These are phyloP conservation scores for Uropsilus gracilis DNA, from an alignment of 2,113 vertebrate genomes.

Conservation along the genomic window DNA sequence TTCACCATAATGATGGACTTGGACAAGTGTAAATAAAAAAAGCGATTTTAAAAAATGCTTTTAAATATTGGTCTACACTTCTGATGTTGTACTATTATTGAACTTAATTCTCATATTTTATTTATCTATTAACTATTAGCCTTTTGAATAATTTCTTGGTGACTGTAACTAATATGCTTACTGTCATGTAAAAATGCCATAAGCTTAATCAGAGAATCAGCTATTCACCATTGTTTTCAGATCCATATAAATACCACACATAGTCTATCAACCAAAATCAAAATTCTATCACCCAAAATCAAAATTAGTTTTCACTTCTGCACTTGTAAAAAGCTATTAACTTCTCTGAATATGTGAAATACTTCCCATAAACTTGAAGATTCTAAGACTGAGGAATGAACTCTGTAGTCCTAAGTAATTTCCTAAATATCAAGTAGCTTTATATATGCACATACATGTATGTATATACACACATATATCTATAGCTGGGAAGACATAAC, in stretches of 20 bases:
- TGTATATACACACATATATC: background rate
- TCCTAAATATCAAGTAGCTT: background rate
- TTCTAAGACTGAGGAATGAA: background rate
- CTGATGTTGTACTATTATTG: background rate
- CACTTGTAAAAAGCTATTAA: background rate
- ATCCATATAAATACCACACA: background rate
- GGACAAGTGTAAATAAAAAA: background rate
- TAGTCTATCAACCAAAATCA: background rate
- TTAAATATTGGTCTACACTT: background rate
- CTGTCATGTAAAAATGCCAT: too few species aligned
- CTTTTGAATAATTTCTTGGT: background rate
- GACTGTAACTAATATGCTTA: background rate
- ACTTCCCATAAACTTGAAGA: background rate
- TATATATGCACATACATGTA: too few species aligned
- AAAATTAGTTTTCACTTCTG: background rate
- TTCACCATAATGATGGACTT: background rate
- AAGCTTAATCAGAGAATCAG: background rate
- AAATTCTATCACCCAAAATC: background rate
- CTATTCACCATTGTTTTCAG: background rate
- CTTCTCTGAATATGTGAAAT: background rate
- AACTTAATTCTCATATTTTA: conserved; percentile 10
- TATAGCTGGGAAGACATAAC: background rate
- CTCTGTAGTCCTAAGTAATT: background rate
- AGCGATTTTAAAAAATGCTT: background rate
- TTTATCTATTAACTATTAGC: background rate